Evolutionary conservation across 2,888 invertebrate species (phyloP), one percentile per base, ranked within the genome.

Genomic region (Halictus ligatus): DNA sequence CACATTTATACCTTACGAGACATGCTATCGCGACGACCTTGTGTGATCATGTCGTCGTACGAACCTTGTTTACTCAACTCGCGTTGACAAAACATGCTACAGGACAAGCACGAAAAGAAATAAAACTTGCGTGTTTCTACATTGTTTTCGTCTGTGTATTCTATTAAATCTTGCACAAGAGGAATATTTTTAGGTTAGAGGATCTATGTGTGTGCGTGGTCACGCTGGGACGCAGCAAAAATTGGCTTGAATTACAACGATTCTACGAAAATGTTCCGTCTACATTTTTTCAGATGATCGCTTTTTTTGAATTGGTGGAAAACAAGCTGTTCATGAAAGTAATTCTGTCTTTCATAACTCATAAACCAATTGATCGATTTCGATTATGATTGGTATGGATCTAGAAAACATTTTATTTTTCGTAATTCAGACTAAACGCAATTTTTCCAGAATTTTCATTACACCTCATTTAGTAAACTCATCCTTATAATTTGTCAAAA

Each of bases 1-100:
- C 54, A 72, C 54, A 29, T 74, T 80, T 74, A n/a, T 58, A 72
- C 50, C 43, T 74, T 69, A 15, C 18, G 15, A 29, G 40, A 64
- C 29, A 67, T 74, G 75, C 29, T 75, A 72, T 72, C 67, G 76
- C 64, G 76, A 50, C 50, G 76, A 75, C 76, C 75, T 83, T 67
- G 67, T 3, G 40, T 40, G 43, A 75, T 67, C 29, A 15, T 75
- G 40, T 72, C 48, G n/a, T 12, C 12, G 10, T 15, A 0, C 43
- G 48, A 50, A 35, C 13, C 21, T 48, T 78, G 67, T 78, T 75
- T 84, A 75, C 46, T 43, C 21, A 43, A n/a, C 43, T 67, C 43
- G 50, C 25, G 15, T 78, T 73, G 43, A 64, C 25, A 60, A 78
- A 73, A 50, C 35, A 67, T 6, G 35, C 50, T 67, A 46, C n/a